A percentile compares a stretch with the other conserved stretches of the same genome.
Evolutionary conservation across 2,888 invertebrate species (phyloP).

Genomic region (Boloria euphrosyne): DNA sequence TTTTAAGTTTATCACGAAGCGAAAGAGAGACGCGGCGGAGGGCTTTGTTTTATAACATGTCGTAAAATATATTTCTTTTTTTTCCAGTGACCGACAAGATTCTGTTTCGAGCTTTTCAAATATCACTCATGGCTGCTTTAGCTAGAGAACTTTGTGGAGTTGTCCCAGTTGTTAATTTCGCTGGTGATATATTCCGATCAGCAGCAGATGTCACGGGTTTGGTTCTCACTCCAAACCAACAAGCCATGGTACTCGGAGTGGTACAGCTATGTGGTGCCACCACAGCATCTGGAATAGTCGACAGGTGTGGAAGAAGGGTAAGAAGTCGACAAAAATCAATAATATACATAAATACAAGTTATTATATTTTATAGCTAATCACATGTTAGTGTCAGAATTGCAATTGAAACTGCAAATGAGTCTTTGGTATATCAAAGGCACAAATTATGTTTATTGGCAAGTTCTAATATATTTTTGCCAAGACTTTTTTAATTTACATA

Average conservation of each 20-base stretch:
- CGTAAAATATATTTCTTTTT: no score
- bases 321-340: background rate
- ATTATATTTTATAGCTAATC: no score
- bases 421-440: no score
- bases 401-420: no score
- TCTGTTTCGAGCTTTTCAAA: constrained; percentile 45
- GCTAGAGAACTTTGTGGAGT: constrained; percentile 50
- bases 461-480: no score
- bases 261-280: constrained; percentile 45
- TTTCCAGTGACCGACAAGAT: constrained; percentile 45
- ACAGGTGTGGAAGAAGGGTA: constrained; percentile 47
- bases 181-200: constrained; percentile 47
- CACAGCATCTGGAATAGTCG: constrained; percentile 46
- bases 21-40: no score
- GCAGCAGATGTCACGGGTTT: constrained; percentile 41
- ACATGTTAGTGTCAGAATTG: no score
- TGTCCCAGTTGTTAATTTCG: constrained; percentile 48
- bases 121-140: constrained; percentile 44
- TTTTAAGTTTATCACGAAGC: no score
- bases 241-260: constrained; percentile 46
- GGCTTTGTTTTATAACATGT: no score
- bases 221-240: constrained; percentile 45
- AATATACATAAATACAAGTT: background rate
- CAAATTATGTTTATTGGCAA: no score
- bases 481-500: no score